Conservation (phyloP, 1,140 invertebrate genomes). For the Drosophila auraria region DNA sequence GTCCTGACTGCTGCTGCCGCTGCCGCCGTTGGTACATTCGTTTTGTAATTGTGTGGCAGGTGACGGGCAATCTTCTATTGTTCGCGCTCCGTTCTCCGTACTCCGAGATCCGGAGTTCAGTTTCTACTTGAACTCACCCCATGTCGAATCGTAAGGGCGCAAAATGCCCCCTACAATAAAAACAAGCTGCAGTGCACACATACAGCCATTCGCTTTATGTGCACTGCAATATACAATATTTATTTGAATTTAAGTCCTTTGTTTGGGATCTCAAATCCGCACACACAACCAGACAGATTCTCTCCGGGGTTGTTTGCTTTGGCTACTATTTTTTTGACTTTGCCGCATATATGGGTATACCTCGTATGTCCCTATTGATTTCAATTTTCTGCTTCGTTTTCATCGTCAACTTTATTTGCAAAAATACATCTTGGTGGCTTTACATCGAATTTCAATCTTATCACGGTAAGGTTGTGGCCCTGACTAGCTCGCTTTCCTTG, state of each 20-base stretch:
- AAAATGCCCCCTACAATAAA: slow-evolving; percentile 81
- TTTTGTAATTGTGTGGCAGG: slow-evolving; percentile 84
- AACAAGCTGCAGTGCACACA: slow-evolving; percentile 66
- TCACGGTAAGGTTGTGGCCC: slow-evolving; percentile 64
- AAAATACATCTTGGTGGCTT: slow-evolving; percentile 62
- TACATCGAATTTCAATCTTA: slow-evolving; percentile 76
- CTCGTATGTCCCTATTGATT: slow-evolving; percentile 5
- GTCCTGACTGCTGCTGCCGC: slow-evolving; percentile 12
- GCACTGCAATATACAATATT: slow-evolving; percentile 82
- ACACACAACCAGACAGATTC: slow-evolving; percentile 42
- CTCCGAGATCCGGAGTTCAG: slow-evolving; percentile 25
- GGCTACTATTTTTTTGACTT: slow-evolving; percentile 66
- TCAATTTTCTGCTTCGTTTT: slow-evolving; percentile 47
- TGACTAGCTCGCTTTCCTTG: slow-evolving; percentile 78
- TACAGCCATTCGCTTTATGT: slow-evolving; percentile 73
- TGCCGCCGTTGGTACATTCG: slow-evolving; percentile 66
- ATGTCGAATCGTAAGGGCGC: slow-evolving; percentile 82
- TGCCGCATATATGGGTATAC: slow-evolving; percentile 15
- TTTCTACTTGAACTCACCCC: slow-evolving; percentile 78
- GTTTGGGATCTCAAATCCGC: slow-evolving; percentile 79
- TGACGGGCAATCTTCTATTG: slow-evolving; percentile 84
- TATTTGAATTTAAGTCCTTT: slow-evolving; percentile 84
- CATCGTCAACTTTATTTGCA: slow-evolving; percentile 77
- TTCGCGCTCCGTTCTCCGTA: slow-evolving; percentile 37
- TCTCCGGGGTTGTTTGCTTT: slow-evolving; percentile 75